Base-by-base conservation (phyloP, 2,113 vertebrate species). In the Copsychus sechellarum region DNA sequence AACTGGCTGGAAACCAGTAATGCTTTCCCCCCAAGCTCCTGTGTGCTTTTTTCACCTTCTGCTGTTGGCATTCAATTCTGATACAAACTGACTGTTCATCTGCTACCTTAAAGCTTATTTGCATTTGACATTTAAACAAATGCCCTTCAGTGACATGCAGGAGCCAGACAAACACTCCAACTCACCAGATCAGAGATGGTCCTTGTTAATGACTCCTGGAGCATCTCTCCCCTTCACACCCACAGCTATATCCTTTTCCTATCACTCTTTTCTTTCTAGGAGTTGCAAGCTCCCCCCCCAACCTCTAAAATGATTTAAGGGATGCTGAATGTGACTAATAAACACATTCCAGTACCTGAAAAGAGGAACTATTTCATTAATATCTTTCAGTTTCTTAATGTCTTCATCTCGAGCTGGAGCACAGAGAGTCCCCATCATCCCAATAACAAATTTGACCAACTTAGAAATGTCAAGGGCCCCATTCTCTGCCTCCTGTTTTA, bases 401-500 rank as follows among this genome's bases (percentile, higher is more conserved):
- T 99, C 99, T 76, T 98, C 96, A 67, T 99, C 99, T 87, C 99
- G 98, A 92, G 97, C 98, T 79, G 99, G 99, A 67, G 99, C 99
- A 64, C 99, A 99, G 42, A 99, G 98, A 3, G 98, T 98, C 28
- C 98, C 99, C 99, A 99, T 99, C 98, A 99, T 99, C 57, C 98
- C 98, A 69, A 99, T 98, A 50, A 99, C 98, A 92, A 99, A 99
- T 76, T 98, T 98, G 4, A 99, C 99, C 94, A 99, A 93, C 31
- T 97, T 98, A 25, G 98, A 84, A 93, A 99, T 99, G 95, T 99
- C 98, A 28, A 99, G 97, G 17, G 98, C 98, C 25, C 98, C 97
- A 6, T 99, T 99, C 94, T 99, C 99, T n/a, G 99, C 99, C 97
- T 99, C 98, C 94, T 99, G 99, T 92, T 99, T 99, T 96, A 99